phyloP scores from a whole-genome alignment of 2,113 vertebrate genomes.

The Callorhinus ursinus region DNA sequence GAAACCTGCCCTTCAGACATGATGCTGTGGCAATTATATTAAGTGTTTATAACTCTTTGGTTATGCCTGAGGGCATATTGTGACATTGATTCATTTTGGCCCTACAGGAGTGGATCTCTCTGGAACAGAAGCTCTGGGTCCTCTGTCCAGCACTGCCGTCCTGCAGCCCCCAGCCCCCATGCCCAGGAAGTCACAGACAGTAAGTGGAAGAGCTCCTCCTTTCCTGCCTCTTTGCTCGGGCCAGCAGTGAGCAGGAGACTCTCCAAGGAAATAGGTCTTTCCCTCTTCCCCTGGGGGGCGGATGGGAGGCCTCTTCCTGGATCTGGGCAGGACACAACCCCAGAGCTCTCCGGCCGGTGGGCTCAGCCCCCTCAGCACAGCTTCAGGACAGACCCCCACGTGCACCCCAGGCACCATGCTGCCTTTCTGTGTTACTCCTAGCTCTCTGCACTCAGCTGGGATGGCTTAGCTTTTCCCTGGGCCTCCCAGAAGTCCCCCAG shows the following conservation, averaged over 20 bases:
- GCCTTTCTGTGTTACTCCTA: not conserved
- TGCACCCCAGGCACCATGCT: accelerated
- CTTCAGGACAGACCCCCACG: accelerated
- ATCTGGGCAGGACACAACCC: accelerated
- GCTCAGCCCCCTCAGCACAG: accelerated
- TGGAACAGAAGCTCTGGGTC: constrained; percentile 82
- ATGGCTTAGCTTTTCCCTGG: no score
- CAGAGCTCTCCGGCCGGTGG: not conserved
- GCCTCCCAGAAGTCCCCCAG: not conserved
- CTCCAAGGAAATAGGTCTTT: not conserved
- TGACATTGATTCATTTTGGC: not conserved
- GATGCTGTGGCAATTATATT: not conserved
- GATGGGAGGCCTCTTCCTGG: not conserved
- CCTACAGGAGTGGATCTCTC: constrained; percentile 77
- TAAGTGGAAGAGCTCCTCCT: constrained; percentile 82
- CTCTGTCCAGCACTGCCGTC: constrained; percentile 88
- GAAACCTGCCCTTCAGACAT: not conserved
- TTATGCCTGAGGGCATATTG: not conserved
- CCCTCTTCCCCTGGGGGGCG: no score
- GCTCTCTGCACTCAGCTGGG: accelerated
- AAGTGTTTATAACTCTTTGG: accelerated
- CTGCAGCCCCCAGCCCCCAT: constrained; percentile 93
- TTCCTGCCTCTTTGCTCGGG: no score
- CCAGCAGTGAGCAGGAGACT: accelerated
- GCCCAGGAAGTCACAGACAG: constrained; percentile 91